These are phyloP conservation scores for Siniperca chuatsi DNA, from an alignment of 2,113 vertebrate species.

Conservation along the genomic window DNA sequence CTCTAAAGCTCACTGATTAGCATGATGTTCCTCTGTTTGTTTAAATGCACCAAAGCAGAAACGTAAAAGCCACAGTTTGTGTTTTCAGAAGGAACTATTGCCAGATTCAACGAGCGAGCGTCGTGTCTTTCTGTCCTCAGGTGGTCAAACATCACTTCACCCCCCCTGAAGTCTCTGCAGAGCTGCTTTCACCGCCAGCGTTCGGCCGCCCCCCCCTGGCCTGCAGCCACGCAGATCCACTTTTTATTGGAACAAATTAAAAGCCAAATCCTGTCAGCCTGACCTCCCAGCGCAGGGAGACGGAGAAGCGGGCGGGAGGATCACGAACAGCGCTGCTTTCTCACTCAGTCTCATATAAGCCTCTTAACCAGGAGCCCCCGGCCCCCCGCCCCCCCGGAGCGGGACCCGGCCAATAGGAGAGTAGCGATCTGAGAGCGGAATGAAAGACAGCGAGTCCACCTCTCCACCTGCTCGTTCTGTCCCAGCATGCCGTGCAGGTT, in stretches of 20 bases:
- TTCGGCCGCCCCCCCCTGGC: background rate
- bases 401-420: conserved; percentile 5
- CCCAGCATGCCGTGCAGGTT: conserved; percentile 7
- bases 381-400: conserved; percentile 40
- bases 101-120: too few species aligned
- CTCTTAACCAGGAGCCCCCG: conserved; percentile 73
- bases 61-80: too few species aligned
- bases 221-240: background rate
- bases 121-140: background rate
- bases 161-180: background rate
- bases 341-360: conserved; percentile 69
- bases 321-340: conserved; percentile 11
- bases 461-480: background rate
- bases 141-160: background rate
- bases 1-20: too few species aligned
- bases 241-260: conserved; percentile 82
- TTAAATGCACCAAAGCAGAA: too few species aligned
- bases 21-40: too few species aligned
- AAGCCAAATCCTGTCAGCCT: conserved; percentile 82
- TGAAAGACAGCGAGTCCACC: background rate
- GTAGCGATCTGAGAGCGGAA: too few species aligned
- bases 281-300: conserved; percentile 36
- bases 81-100: too few species aligned
- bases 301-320: background rate
- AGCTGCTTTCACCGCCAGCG: background rate